Evolutionary conservation across 2,888 invertebrate genomes (phyloP).

Genomic region (Colletes collaris): DNA sequence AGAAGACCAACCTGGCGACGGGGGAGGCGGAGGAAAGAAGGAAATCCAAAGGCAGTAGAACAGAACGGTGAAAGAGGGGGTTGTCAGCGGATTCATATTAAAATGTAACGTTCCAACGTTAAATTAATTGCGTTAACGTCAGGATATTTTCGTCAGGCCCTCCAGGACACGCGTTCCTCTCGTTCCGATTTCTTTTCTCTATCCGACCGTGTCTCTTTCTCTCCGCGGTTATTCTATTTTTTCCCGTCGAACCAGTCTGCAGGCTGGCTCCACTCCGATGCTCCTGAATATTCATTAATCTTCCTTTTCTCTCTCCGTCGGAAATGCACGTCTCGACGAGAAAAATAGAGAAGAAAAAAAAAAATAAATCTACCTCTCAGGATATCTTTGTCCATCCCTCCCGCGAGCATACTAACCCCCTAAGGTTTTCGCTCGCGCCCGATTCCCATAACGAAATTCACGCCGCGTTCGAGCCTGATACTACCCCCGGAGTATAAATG

Average conservation of each 20-base stretch:
- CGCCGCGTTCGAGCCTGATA: constrained; percentile 59
- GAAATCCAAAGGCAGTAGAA: constrained; percentile 5
- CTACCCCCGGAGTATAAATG: constrained; percentile 50
- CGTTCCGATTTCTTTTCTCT: constrained; percentile 22
- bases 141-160: constrained; percentile 71
- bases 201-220: constrained; percentile 5
- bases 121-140: constrained; percentile 80
- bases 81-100: constrained; percentile 76
- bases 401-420: constrained; percentile 11
- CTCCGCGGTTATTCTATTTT: constrained; percentile 45
- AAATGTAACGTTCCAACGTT: constrained; percentile 76
- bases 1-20: neutral
- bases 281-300: constrained; percentile 77
- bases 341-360: constrained; percentile 65
- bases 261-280: constrained; percentile 65
- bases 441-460: constrained; percentile 65
- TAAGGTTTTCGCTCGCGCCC: constrained; percentile 1
- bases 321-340: constrained; percentile 63
- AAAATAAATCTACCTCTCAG: constrained; percentile 57
- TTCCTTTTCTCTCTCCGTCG: constrained; percentile 64
- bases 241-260: constrained; percentile 54
- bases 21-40: constrained; percentile 9
- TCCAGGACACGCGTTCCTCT: constrained; percentile 38
- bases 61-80: constrained; percentile 1
- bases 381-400: neutral